Evolutionary conservation across 2,888 invertebrate species (phyloP).

Genomic region (Alcis repandata): DNA sequence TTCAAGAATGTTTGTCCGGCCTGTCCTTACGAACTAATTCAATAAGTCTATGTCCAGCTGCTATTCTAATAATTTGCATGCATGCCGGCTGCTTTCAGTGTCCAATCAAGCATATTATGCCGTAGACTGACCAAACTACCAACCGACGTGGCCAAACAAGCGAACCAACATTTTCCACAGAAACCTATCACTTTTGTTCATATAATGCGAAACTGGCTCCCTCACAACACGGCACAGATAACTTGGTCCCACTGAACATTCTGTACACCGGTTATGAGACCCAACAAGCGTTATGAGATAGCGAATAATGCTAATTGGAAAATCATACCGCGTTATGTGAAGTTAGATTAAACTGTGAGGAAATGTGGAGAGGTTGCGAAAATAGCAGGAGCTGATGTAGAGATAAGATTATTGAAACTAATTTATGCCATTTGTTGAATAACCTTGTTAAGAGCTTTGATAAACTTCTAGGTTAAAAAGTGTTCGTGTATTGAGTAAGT

Average conservation of each 20-base stretch:
- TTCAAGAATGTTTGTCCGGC: too few relatives aligned
- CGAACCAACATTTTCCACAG: not conserved
- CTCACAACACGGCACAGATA: not conserved
- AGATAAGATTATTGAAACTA: not conserved
- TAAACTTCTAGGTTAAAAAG: too few relatives aligned
- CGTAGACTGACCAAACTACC: slow-evolving; percentile 9
- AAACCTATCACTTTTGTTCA: too few relatives aligned
- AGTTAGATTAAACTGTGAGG: slow-evolving; percentile 6
- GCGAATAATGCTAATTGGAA: slow-evolving; percentile 30
- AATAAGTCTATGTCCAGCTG: slow-evolving; percentile 17
- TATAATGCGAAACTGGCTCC: not conserved
- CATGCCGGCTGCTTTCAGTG: slow-evolving; percentile 39
- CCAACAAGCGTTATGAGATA: slow-evolving; percentile 26
- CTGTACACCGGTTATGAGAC: slow-evolving; percentile 15
- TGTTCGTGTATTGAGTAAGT: too few relatives aligned
- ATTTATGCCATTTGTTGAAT: too few relatives aligned
- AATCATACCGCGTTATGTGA: slow-evolving; percentile 18
- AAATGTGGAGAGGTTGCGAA: slow-evolving; percentile 18
- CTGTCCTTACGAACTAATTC: too few relatives aligned
- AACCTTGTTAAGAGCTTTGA: too few relatives aligned
- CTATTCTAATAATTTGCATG: slow-evolving; percentile 53
- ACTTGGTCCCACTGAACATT: not conserved
- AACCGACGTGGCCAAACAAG: not conserved
- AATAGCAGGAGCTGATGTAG: not conserved
- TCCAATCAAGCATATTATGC: slow-evolving; percentile 32